Evolutionary conservation across 2,113 vertebrate species (phyloP).

Genomic region (Coreoperca whiteheadi): DNA sequence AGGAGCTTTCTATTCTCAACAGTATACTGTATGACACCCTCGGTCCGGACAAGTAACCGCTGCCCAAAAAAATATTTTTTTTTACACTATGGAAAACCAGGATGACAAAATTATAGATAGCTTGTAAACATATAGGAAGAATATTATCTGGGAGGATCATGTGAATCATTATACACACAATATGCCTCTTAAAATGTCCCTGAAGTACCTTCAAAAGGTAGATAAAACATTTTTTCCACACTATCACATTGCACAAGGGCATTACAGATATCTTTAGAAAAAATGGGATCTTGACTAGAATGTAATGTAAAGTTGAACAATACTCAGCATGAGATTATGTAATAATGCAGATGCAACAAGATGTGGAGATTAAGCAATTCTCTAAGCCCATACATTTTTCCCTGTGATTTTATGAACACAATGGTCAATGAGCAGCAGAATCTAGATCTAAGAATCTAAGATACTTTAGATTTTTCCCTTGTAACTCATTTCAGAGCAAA

Average conservation of each 20-base stretch:
- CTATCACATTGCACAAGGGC: background rate
- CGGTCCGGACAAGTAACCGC: no score
- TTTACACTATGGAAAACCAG: background rate
- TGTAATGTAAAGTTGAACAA: background rate
- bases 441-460: background rate
- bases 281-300: background rate
- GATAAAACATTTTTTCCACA: background rate
- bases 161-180: background rate
- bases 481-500: background rate
- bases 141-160: background rate
- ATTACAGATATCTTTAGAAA: background rate
- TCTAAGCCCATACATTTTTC: background rate
- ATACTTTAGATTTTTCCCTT: background rate
- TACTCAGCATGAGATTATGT: background rate
- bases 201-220: background rate
- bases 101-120: background rate
- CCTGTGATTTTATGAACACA: no score
- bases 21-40: background rate
- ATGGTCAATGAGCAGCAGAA: conserved; percentile 19
- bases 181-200: background rate
- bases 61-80: no score
- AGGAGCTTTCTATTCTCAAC: background rate
- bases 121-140: background rate
- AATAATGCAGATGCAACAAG: background rate
- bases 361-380: background rate